Evolutionary conservation across 2,888 invertebrate genomes (phyloP).

Genomic region (Bombylius major): DNA sequence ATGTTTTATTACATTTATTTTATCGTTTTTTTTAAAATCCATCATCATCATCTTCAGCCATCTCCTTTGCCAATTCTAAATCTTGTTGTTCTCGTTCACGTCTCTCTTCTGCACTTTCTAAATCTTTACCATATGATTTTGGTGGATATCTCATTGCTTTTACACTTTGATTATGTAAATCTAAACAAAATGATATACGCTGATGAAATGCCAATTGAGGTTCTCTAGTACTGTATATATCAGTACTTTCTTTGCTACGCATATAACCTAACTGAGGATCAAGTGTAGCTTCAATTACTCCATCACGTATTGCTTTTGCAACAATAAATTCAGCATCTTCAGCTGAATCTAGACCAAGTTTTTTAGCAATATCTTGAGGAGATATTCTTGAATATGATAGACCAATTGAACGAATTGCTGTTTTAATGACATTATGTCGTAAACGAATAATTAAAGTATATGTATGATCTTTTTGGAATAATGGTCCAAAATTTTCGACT

Average conservation of each 20-base stretch:
- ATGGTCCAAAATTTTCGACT: constrained; percentile 76
- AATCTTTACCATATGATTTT: constrained; percentile 94
- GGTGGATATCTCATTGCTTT: constrained; percentile 99
- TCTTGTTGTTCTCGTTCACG: constrained; percentile 96
- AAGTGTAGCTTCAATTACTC: constrained; percentile 94
- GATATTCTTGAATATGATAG: constrained; percentile 93
- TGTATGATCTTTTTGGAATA: constrained; percentile 89
- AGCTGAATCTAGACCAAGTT: constrained; percentile 84
- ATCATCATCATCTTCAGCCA: constrained; percentile 99
- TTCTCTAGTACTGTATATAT: constrained; percentile 92
- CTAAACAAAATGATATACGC: constrained; percentile 92
- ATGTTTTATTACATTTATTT: no score
- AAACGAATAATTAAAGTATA: constrained; percentile 90
- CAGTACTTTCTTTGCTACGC: constrained; percentile 94
- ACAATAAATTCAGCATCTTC: constrained; percentile 99
- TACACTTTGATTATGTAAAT: constrained; percentile 96
- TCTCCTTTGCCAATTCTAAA: constrained; percentile 97
- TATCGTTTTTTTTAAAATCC: constrained; percentile 42
- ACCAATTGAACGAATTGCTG: constrained; percentile 91
- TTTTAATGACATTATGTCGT: constrained; percentile 97
- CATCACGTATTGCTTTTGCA: constrained; percentile 94
- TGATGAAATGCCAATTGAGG: constrained; percentile 94
- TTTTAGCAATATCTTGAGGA: constrained; percentile 85
- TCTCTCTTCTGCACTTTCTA: constrained; percentile 94
- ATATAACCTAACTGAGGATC: constrained; percentile 93